Conservation (phyloP, 2,113 vertebrate species). For the Aplodontia rufa region DNA sequence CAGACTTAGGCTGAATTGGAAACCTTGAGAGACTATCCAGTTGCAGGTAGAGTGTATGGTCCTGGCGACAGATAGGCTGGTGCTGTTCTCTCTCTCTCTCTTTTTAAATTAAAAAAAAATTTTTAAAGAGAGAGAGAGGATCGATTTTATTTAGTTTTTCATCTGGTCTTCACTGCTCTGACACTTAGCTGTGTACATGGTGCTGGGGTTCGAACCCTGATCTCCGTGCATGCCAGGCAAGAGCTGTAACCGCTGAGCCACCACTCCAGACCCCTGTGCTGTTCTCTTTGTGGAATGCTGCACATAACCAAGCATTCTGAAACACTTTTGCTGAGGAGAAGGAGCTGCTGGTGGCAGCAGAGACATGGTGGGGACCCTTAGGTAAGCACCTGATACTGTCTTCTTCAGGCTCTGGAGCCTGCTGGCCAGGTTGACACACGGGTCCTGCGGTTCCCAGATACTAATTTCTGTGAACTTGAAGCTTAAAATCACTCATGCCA, state of each 20-base stretch:
- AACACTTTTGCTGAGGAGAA: not conserved
- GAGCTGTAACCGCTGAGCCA: too few species aligned
- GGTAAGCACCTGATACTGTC: not conserved
- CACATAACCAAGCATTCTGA: not conserved
- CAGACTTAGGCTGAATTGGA: not conserved
- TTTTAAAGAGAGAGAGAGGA: too few species aligned
- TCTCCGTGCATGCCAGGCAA: too few species aligned
- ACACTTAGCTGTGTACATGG: too few species aligned
- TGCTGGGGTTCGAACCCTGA: too few species aligned
- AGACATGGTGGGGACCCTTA: not conserved
- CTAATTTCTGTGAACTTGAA: not conserved
- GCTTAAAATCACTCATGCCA: not conserved
- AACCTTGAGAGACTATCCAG: not conserved
- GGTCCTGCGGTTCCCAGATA: not conserved
- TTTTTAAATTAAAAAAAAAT: too few species aligned
- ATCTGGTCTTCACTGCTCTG: too few species aligned
- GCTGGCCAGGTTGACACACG: accelerated
- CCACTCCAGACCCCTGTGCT: too few species aligned
- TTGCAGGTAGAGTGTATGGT: too few species aligned
- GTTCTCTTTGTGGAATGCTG: not conserved
- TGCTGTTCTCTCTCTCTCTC: not conserved
- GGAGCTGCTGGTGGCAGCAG: not conserved
- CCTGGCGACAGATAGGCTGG: not conserved
- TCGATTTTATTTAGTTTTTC: too few species aligned
- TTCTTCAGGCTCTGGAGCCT: not conserved